Evolutionary conservation across 2,113 vertebrate genomes (phyloP).

Genomic region (Steatornis caripensis): DNA sequence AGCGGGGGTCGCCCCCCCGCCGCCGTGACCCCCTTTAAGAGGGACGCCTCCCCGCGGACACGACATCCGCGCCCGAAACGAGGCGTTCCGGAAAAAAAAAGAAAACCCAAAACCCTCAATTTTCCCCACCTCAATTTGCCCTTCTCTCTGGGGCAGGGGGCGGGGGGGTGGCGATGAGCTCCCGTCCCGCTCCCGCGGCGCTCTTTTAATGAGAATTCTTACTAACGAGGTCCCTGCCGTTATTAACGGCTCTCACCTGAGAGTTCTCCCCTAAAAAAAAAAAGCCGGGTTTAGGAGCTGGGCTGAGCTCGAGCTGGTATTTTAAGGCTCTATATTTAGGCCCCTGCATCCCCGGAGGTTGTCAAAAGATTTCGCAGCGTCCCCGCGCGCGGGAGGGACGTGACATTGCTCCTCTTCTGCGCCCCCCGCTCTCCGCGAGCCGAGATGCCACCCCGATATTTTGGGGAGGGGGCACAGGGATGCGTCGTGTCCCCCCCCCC

Average conservation of each 20-base stretch:
- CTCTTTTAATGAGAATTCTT: slow-evolving; percentile 25
- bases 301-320: slow-evolving; percentile 16
- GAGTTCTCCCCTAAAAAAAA: neutral
- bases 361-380: slow-evolving; percentile 41
- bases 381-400: slow-evolving; percentile 55
- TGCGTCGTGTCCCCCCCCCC: no score
- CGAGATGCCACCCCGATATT: no score
- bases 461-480: no score
- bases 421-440: no score
- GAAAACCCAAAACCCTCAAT: slow-evolving; percentile 3
- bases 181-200: neutral
- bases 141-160: no score
- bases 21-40: neutral
- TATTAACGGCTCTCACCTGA: slow-evolving; percentile 19
- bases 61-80: slow-evolving; percentile 8
- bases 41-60: no score
- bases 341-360: slow-evolving; percentile 63
- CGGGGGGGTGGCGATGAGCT: neutral
- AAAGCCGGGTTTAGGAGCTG: neutral
- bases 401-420: slow-evolving; percentile 65
- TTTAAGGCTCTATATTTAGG: slow-evolving; percentile 74
- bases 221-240: neutral
- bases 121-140: neutral
- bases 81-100: no score
- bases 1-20: neutral